Evolutionary conservation across 2,888 invertebrate species (phyloP).

Genomic region (Hypolimnas misippus): DNA sequence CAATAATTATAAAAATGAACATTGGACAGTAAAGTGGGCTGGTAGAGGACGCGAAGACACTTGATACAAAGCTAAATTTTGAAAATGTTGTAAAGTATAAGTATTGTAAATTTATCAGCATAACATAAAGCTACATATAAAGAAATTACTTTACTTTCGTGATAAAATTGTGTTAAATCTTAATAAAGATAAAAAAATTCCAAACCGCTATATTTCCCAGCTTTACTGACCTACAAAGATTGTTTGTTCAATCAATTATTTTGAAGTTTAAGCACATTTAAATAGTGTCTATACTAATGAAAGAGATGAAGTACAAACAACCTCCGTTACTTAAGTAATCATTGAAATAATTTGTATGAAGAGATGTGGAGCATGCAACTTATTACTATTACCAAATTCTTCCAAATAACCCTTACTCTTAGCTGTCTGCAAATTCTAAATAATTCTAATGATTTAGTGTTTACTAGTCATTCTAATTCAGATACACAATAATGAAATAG

Average conservation of each 20-base stretch:
- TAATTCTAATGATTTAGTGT: no score
- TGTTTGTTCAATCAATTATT: slow-evolving; percentile 35
- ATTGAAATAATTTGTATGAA: slow-evolving; percentile 59
- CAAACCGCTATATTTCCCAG: slow-evolving; percentile 21
- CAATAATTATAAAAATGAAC: slow-evolving; percentile 53
- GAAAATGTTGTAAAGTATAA: background rate
- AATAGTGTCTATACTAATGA: slow-evolving; percentile 21
- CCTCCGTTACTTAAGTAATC: slow-evolving; percentile 43
- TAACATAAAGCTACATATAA: no score
- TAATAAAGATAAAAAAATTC: background rate
- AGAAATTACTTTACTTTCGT: background rate
- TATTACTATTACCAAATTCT: slow-evolving; percentile 47
- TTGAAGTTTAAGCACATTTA: slow-evolving; percentile 24
- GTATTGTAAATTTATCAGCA: background rate
- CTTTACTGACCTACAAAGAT: slow-evolving; percentile 47
- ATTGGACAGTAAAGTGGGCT: slow-evolving; percentile 66
- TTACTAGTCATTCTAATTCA: no score
- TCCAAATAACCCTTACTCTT: slow-evolving; percentile 28
- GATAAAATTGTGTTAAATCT: background rate
- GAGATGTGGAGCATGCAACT: slow-evolving; percentile 74
- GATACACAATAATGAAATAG: no score
- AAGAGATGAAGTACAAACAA: slow-evolving; percentile 41
- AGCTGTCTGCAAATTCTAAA: background rate
- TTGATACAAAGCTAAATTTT: no score
- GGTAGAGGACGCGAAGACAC: no score